Evolutionary conservation across 2,113 vertebrate genomes (phyloP).

Genomic region (Poeciliopsis turrubarensis): DNA sequence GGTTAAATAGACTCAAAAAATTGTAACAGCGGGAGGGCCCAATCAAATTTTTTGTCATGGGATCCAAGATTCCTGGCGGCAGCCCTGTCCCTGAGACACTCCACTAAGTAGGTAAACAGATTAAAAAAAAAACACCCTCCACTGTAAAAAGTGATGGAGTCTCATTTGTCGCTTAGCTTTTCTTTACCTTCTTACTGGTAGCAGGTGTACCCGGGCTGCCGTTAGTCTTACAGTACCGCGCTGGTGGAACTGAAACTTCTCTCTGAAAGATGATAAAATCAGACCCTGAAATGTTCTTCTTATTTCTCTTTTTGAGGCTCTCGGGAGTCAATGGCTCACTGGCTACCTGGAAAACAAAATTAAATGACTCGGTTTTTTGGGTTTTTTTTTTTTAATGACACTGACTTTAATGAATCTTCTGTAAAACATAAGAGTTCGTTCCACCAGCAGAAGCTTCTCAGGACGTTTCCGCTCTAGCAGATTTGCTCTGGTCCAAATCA

Average conservation of each 20-base stretch:
- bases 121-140: too few species aligned
- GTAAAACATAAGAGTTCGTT: not conserved
- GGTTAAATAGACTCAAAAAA: too few species aligned
- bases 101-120: too few species aligned
- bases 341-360: conserved; percentile 21
- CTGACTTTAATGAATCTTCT: not conserved
- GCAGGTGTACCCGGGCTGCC: conserved; percentile 19
- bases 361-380: not conserved
- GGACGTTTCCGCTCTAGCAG: not conserved
- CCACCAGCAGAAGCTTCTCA: not conserved
- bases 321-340: not conserved
- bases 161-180: too few species aligned
- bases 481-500: not conserved
- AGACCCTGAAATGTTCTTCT: conserved; percentile 9
- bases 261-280: conserved; percentile 84
- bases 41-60: too few species aligned
- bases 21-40: too few species aligned
- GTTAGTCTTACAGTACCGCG: conserved; percentile 84
- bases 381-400: not conserved
- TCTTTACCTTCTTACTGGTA: conserved; percentile 63
- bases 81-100: too few species aligned
- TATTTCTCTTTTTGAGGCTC: conserved; percentile 26
- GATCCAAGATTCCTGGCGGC: too few species aligned
- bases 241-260: conserved; percentile 67
- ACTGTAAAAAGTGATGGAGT: too few species aligned